Conservation (phyloP, 1,140 invertebrate genomes). For the Microplitis mediator region DNA sequence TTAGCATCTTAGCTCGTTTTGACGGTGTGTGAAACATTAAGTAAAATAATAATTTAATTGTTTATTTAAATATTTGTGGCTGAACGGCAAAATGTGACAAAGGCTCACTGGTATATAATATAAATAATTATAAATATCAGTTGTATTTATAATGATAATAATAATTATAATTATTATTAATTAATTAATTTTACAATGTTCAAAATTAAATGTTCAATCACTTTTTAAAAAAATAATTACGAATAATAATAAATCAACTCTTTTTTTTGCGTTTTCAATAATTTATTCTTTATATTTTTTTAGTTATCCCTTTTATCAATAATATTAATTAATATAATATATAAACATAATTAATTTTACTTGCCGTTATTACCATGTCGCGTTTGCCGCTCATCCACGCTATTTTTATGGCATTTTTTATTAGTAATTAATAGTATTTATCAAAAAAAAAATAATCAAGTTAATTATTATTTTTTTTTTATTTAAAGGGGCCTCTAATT, state of each 20-base stretch:
- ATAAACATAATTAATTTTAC: too few species aligned
- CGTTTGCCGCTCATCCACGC: too few species aligned
- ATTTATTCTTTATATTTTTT: too few species aligned
- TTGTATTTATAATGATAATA: background rate
- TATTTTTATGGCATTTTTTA: background rate
- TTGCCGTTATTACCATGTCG: too few species aligned
- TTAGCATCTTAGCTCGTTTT: slow-evolving; percentile 11
- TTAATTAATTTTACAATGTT: background rate
- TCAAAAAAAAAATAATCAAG: too few species aligned
- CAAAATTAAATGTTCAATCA: slow-evolving; percentile 4
- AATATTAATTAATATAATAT: slow-evolving; percentile 1
- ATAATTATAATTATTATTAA: background rate
- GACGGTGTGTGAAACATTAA: slow-evolving; percentile 11
- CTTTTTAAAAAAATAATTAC: slow-evolving; percentile 16
- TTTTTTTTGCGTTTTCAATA: too few species aligned
- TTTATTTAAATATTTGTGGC: slow-evolving; percentile 16
- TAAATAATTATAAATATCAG: background rate
- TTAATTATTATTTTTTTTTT: too few species aligned
- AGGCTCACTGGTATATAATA: slow-evolving; percentile 6
- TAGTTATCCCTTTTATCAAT: too few species aligned
- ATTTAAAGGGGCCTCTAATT: too few species aligned
- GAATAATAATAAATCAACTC: too few species aligned
- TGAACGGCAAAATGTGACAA: slow-evolving; percentile 25
- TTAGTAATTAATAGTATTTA: background rate
- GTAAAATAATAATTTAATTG: slow-evolving; percentile 13